Evolutionary conservation across 2,888 invertebrate genomes (phyloP).

Genomic region (Cyclophora punctaria): DNA sequence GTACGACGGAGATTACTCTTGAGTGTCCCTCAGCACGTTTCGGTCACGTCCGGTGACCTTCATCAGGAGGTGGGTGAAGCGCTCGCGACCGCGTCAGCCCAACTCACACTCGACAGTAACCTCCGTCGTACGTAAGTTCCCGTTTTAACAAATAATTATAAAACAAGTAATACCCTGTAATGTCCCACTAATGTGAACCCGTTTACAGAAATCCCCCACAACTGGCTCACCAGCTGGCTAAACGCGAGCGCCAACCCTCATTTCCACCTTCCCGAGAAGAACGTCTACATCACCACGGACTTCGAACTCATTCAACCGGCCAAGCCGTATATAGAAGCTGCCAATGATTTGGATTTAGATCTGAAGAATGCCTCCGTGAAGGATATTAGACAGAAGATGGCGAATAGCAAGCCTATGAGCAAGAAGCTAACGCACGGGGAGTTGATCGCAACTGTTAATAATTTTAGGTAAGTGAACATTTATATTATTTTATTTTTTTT

Average conservation of each 20-base stretch:
- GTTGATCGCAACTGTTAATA: conserved; percentile 55
- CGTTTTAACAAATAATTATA: too few relatives aligned
- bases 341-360: conserved; percentile 40
- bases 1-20: too few relatives aligned
- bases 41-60: too few relatives aligned
- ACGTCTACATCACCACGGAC: conserved; percentile 82
- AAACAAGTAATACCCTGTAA: too few relatives aligned
- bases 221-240: conserved; percentile 79
- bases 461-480: conserved; percentile 60
- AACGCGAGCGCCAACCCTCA: conserved; percentile 69
- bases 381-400: conserved; percentile 48
- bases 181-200: background rate
- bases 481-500: too few relatives aligned
- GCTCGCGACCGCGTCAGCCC: too few relatives aligned
- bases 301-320: conserved; percentile 76
- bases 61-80: too few relatives aligned
- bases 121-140: too few relatives aligned
- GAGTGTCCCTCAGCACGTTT: too few relatives aligned
- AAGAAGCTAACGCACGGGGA: conserved; percentile 41
- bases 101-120: too few relatives aligned
- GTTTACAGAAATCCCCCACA: conserved; percentile 72
- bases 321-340: conserved; percentile 40
- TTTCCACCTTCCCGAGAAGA: conserved; percentile 81
- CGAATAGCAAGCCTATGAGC: conserved; percentile 15
- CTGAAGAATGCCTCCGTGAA: conserved; percentile 37